Evolutionary conservation across 1,140 invertebrate genomes (phyloP), one percentile per base, ranked within the genome.

Genomic region (Teleogryllus occipitalis): DNA sequence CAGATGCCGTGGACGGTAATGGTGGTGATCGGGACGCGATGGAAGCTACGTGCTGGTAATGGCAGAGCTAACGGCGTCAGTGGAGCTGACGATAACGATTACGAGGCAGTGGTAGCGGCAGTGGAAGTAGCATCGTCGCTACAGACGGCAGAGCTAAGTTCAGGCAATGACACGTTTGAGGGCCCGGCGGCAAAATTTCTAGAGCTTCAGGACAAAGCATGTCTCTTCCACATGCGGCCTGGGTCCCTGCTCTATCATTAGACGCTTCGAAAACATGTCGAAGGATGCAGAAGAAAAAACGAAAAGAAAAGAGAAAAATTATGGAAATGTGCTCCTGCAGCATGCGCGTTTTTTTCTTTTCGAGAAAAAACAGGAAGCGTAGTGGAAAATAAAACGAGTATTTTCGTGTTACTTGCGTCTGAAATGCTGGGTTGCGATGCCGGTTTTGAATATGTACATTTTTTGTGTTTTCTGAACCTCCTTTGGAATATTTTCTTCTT

Each of bases 321-420:
- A 65, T 18, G 54, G 18, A 65, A 65, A 65, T 65, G 54, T 18
- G 54, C 54, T 65, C 54, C 54, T 65, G 54, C 54, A 65, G 54
- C 54, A 18, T 65, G 54, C 54, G 18, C 7, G 54, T 10, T 18
- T 10, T 65, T 65, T 65, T 65, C 5, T 39, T 14, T 14, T 18
- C 10, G 18, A 65, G 18, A 65, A 65, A 65, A 65, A 65, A 65
- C 54, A 65, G 54, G 54, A 65, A 65, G 18, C 54, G 3, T 7
- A 65, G 54, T 65, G 54, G 54, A 65, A 65, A 65, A 65, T 65
- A 65, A 65, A 65, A 65, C 54, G 54, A 65, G 54, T 65, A 65
- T 65, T 65, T 65, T 65, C 54, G 18, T 65, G 54, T 18, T 65
- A 65, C 54, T 65, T 7, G 10, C 18, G 7, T 65, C 18, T 10